phyloP scores from a whole-genome alignment of 2,888 invertebrate species.

The Leucophenga montana region DNA sequence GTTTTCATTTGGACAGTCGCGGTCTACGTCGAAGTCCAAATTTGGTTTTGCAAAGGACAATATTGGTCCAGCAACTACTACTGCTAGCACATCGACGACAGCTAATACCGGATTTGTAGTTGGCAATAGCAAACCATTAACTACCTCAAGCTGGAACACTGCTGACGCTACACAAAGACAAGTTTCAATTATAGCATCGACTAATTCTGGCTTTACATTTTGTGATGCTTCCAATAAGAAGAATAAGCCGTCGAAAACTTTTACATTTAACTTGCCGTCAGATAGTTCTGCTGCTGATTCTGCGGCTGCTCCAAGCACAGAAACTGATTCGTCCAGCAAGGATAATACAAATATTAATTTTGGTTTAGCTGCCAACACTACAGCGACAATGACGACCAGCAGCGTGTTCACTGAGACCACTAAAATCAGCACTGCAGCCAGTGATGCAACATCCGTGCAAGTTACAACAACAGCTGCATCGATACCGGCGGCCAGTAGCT shows the following conservation, averaged over 20 bases:
- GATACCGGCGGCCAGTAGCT: not conserved
- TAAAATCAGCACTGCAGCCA: not conserved
- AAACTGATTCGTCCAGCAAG: slow-evolving; percentile 34
- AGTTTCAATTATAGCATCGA: slow-evolving; percentile 35
- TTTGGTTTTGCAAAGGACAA: slow-evolving; percentile 66
- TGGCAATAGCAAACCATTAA: slow-evolving; percentile 30
- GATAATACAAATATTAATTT: slow-evolving; percentile 44
- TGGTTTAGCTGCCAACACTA: slow-evolving; percentile 6
- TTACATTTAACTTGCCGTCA: slow-evolving; percentile 36
- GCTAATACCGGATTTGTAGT: slow-evolving; percentile 33
- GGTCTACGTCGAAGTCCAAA: slow-evolving; percentile 61
- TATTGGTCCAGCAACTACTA: slow-evolving; percentile 33
- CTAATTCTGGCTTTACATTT: slow-evolving; percentile 30
- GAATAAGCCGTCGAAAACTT: slow-evolving; percentile 22
- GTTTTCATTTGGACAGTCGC: slow-evolving; percentile 62
- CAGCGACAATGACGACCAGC: not conserved
- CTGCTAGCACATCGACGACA: slow-evolving; percentile 31
- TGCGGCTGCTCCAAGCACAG: no score
- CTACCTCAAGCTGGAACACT: slow-evolving; percentile 33
- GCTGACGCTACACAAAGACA: slow-evolving; percentile 20
- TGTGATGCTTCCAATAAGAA: no score
- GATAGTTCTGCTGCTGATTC: slow-evolving; percentile 12
- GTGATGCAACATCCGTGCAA: not conserved
- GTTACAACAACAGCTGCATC: slow-evolving; percentile 26
- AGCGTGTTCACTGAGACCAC: not conserved